These are phyloP conservation scores for Phycodurus eques DNA, from an alignment of 2,113 vertebrate genomes.

Conservation along the genomic window DNA sequence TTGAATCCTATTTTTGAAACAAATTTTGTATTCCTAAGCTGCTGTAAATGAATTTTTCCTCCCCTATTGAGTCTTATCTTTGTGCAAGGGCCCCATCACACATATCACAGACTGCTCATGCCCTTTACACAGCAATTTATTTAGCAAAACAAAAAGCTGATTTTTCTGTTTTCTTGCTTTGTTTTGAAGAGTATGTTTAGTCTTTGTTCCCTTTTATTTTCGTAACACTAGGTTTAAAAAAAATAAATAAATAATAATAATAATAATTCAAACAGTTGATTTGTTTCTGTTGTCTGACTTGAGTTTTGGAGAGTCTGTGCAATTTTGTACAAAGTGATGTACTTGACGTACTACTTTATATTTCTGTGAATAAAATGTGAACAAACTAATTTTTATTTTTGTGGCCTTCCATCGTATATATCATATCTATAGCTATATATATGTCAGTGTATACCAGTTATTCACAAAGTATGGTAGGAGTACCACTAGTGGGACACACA, in stretches of 20 bases:
- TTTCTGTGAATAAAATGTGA: conserved; percentile 80
- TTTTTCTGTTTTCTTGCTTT: conserved; percentile 55
- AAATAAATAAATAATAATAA: too few species aligned
- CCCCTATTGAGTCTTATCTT: conserved; percentile 56
- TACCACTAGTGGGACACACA: too few species aligned
- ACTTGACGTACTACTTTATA: conserved; percentile 79
- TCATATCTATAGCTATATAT: too few species aligned
- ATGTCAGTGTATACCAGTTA: too few species aligned
- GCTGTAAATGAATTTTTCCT: conserved; percentile 64
- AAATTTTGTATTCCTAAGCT: conserved; percentile 69
- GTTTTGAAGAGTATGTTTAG: conserved; percentile 75
- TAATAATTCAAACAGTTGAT: conserved; percentile 20
- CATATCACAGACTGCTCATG: conserved; percentile 50
- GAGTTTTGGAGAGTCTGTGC: conserved; percentile 75
- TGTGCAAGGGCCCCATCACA: conserved; percentile 50
- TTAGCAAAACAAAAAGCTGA: conserved; percentile 26
- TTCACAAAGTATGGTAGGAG: too few species aligned
- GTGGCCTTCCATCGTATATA: not conserved
- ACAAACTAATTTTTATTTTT: conserved; percentile 32
- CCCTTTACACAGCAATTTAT: conserved; percentile 29
- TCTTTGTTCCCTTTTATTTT: conserved; percentile 63
- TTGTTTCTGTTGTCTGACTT: conserved; percentile 61
- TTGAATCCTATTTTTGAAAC: conserved; percentile 70
- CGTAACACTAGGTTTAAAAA: conserved; percentile 45
- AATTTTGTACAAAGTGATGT: conserved; percentile 80